phyloP scores from a whole-genome alignment of 2,113 vertebrate genomes.

The Steatornis caripensis region DNA sequence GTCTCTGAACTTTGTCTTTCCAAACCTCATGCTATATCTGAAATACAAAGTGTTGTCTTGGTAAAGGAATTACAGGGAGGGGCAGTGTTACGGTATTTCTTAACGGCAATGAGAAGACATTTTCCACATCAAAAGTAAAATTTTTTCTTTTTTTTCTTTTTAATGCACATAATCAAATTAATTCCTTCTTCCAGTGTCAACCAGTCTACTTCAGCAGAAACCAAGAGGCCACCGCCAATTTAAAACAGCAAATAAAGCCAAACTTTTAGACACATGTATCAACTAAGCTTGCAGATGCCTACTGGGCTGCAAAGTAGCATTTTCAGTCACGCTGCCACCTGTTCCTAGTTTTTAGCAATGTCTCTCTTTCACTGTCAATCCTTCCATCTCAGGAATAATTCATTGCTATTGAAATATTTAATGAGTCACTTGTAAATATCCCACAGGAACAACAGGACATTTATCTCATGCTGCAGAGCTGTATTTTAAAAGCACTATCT shows the following conservation, averaged over 20 bases:
- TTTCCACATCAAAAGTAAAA: background rate
- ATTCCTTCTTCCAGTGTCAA: background rate
- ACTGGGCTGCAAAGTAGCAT: background rate
- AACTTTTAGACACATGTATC: background rate
- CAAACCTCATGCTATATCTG: background rate
- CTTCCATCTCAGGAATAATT: constrained; percentile 5
- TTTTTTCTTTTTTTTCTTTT: background rate
- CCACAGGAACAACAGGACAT: constrained; percentile 16
- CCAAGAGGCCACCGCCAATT: background rate
- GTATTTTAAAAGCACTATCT: background rate
- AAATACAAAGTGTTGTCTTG: background rate
- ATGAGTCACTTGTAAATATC: constrained; percentile 3
- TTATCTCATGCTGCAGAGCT: background rate
- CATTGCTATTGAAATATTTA: constrained; percentile 3
- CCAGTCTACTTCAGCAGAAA: background rate
- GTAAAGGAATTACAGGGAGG: background rate
- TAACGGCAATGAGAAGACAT: background rate
- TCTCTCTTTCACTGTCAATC: background rate
- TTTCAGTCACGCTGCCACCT: background rate
- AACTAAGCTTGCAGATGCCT: background rate
- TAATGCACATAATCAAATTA: background rate
- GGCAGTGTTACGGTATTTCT: background rate
- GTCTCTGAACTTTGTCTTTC: background rate
- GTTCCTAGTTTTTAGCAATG: background rate
- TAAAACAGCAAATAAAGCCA: background rate